Conservation (phyloP, 2,888 invertebrate species). For the Hydrotaea diabolus region DNA sequence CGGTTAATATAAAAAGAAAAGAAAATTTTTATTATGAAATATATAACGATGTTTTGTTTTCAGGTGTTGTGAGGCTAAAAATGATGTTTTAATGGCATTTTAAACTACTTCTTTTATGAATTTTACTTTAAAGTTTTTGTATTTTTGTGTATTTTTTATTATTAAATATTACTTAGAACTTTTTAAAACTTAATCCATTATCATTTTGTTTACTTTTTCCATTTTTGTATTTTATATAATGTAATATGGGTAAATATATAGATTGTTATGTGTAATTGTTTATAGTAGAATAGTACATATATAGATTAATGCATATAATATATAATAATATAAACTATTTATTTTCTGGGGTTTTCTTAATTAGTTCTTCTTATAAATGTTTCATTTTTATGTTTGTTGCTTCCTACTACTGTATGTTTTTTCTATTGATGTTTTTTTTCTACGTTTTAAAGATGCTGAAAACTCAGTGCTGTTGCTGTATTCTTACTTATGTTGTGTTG, state of each 20-base stretch:
- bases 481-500: slow-evolving; percentile 39
- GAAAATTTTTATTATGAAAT: slow-evolving; percentile 61
- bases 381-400: slow-evolving; percentile 57
- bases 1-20: slow-evolving; percentile 60
- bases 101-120: slow-evolving; percentile 56
- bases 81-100: slow-evolving; percentile 56
- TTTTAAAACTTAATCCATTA: slow-evolving; percentile 69
- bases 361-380: slow-evolving; percentile 53
- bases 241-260: slow-evolving; percentile 59
- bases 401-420: slow-evolving; percentile 63
- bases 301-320: slow-evolving; percentile 56
- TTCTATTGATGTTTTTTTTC: slow-evolving; percentile 3
- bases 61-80: slow-evolving; percentile 63
- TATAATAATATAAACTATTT: slow-evolving; percentile 60
- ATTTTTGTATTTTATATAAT: slow-evolving; percentile 30
- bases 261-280: slow-evolving; percentile 47
- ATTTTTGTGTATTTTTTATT: slow-evolving; percentile 54
- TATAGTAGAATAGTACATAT: slow-evolving; percentile 63
- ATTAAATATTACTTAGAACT: slow-evolving; percentile 67
- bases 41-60: slow-evolving; percentile 70
- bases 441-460: slow-evolving; percentile 54
- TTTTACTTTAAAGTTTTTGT: slow-evolving; percentile 54
- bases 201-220: slow-evolving; percentile 66
- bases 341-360: slow-evolving; percentile 42
- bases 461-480: slow-evolving; percentile 63